These are phyloP conservation scores for Enteromius anoplus DNA, from an alignment of 2,797 vertebrate species.

Conservation along the genomic window DNA sequence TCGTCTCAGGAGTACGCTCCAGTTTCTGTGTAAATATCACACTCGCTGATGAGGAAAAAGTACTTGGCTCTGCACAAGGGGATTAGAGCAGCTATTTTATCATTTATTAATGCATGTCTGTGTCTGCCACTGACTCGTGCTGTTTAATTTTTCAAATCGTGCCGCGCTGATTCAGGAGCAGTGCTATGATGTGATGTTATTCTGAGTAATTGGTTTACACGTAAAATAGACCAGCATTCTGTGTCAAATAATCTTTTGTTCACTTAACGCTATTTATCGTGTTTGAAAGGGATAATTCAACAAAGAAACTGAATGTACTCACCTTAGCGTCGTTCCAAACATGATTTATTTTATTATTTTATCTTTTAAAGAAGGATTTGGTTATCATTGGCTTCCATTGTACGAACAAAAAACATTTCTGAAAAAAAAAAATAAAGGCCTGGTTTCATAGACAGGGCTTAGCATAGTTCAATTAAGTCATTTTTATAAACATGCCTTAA, in stretches of 20 bases:
- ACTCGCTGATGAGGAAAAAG: constrained; percentile 70
- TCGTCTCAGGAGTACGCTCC: constrained; percentile 63
- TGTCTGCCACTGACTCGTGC: constrained; percentile 46
- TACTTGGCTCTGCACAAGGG: constrained; percentile 68
- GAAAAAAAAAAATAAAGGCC: neutral
- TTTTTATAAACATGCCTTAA: too few relatives aligned
- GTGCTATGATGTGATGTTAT: constrained; percentile 25
- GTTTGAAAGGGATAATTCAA: neutral
- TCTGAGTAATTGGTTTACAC: constrained; percentile 27
- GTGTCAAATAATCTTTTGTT: constrained; percentile 43
- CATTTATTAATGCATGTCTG: constrained; percentile 69
- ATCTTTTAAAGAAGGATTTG: constrained; percentile 2
- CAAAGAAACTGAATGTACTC: neutral
- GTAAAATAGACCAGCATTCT: constrained; percentile 21
- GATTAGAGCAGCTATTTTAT: constrained; percentile 76
- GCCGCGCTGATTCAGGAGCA: constrained; percentile 27
- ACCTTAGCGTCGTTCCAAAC: neutral
- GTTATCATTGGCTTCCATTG: neutral
- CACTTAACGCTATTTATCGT: neutral
- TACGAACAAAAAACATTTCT: neutral
- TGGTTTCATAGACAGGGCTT: too few relatives aligned
- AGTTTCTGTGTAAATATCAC: constrained; percentile 75
- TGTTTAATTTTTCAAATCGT: constrained; percentile 47
- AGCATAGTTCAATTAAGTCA: too few relatives aligned
- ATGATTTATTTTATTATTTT: neutral